Evolutionary conservation across 2,888 invertebrate genomes (phyloP), one percentile per base, ranked within the genome.

Genomic region (Neoascia interrupta): DNA sequence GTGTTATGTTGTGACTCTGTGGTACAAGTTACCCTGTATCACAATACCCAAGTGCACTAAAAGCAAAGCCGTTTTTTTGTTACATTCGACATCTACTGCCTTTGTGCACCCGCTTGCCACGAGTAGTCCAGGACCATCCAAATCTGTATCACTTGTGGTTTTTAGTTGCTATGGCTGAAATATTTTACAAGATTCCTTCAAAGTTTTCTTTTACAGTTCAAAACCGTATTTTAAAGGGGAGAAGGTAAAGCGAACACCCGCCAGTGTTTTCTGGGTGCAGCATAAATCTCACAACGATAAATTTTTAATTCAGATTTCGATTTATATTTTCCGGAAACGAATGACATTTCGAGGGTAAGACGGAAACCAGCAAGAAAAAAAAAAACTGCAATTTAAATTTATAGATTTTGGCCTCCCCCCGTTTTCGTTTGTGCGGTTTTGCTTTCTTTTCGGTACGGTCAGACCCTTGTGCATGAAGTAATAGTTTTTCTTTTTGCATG

Each of bases 301-400:
- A 64, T 64, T 64, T 53, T 53, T 64, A 64, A 64, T 64, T 51
- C 63, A 41, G 34, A 41, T 53, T 63, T 43, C 63, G 41, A 63
- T 51, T 51, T 63, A 63, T 51, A 41, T 26, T 37, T 51, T 41
- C 21, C 53, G 51, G 53, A 64, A 53, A 64, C 51, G 19, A 41
- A 34, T 64, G 63, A 53, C 63, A 64, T 64, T 64, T 13, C 5
- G 21, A 13, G 39, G 28, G 51, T 21, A 21, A 11, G 18, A 28
- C n/a, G n/a, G n/a, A n/a, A n/a, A n/a, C n/a, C n/a, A n/a, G n/a
- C n/a, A n/a, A n/a, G n/a, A n/a, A n/a, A n/a, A n/a, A n/a, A n/a
- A n/a, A n/a, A n/a, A n/a, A n/a, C n/a, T n/a, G n/a, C n/a, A n/a
- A n/a, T n/a, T n/a, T n/a, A n/a, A n/a, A n/a, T n/a, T n/a, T n/a